Base-by-base conservation (phyloP, 1,140 invertebrate species). In the Rhagoletis zephyria region DNA sequence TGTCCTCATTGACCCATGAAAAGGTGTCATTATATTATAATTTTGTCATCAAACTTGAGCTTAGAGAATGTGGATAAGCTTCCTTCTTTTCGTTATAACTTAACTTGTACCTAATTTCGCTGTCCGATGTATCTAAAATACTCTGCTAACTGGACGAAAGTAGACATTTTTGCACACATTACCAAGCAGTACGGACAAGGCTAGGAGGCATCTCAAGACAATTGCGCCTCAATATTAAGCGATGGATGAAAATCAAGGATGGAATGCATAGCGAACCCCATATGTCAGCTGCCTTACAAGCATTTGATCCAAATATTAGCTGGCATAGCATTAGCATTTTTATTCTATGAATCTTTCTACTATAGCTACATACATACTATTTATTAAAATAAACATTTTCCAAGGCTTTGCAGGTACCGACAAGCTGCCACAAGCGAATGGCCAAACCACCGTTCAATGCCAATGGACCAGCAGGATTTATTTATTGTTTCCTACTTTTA, bases 81-180 rank as follows among this genome's bases (percentile, higher is more conserved):
- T 30, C 30, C 1, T 30, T 30, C 30, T 30, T 30, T 30, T 30
- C 30, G 30, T 30, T 30, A 30, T 30, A 30, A 30, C 30, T 30
- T 30, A 30, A 30, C 30, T 30, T 30, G 30, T 67, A 9, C n/a
- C 10, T 67, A 16, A 30, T 67, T 67, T 3, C 6, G 16, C 30
- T 19, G n/a, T 30, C 64, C 4, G 64, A 45, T 67, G 9, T 10
- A 40, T 16, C 61, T 63, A 14, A 4, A 63, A 63, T 7, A 63
- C 9, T 16, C 1, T 63, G n/a, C 4, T 14, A 9, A 63, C 61
- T 63, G 5, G 61, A 63, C 61, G 12, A 14, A 63, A 7, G 4
- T 67, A 10, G 64, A 40, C 64, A 67, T 40, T 67, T 67, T 40
- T 40, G 30, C 64, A 67, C 64, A 67, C 64, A 67, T 67, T 67